Evolutionary conservation across 2,797 vertebrate species (phyloP).

Genomic region (Dicrostonyx torquatus): DNA sequence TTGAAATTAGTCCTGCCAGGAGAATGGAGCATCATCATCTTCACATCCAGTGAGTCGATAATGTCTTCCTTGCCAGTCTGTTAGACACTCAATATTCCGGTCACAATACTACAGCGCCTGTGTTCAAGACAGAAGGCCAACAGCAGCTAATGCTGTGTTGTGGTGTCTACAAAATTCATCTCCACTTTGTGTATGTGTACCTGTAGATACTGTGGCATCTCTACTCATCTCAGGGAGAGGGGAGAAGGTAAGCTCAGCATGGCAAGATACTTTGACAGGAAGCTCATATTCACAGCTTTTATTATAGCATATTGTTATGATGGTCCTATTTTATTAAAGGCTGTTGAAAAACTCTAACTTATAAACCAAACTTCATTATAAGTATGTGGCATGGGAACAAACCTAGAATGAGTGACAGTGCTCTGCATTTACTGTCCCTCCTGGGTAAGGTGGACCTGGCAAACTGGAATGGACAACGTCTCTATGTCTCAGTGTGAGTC

Average conservation of each 20-base stretch:
- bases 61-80: not conserved
- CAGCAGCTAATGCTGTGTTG: not conserved
- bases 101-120: too few relatives aligned
- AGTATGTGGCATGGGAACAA: too few relatives aligned
- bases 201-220: rapidly evolving
- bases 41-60: not conserved
- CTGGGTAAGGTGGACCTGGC: not conserved
- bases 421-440: too few relatives aligned
- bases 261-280: not conserved
- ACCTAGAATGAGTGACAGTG: too few relatives aligned
- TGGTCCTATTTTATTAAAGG: too few relatives aligned
- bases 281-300: not conserved
- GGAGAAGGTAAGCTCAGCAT: not conserved
- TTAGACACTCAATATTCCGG: not conserved
- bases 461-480: not conserved
- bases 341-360: not conserved
- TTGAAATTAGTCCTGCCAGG: not conserved
- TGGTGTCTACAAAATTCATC: not conserved
- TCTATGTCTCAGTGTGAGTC: not conserved
- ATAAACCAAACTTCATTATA: not conserved
- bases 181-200: not conserved
- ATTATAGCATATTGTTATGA: too few relatives aligned
- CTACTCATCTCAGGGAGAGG: not conserved
- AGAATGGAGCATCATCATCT: not conserved
- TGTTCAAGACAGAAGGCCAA: not conserved